A percentile compares a stretch with the other conserved stretches of the same genome.
phyloP scores from a whole-genome alignment of 2,888 invertebrate genomes.

The Aethes cnicana region DNA sequence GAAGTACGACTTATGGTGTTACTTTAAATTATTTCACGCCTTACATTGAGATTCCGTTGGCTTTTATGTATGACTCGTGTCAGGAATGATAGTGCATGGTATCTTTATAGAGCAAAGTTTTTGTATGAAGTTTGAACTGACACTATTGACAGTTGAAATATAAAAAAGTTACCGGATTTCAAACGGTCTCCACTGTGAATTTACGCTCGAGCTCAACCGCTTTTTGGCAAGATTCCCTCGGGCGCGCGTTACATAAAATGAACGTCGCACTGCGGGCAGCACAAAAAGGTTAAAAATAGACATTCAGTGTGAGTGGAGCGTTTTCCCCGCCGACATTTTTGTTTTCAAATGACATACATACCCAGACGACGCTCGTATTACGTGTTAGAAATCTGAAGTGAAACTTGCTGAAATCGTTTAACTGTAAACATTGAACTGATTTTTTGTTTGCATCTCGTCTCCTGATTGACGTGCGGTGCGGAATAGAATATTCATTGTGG shows the following conservation, averaged over 20 bases:
- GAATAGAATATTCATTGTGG: slow-evolving; percentile 34
- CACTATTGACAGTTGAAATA: slow-evolving; percentile 56
- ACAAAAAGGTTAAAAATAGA: slow-evolving; percentile 79
- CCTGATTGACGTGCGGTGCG: slow-evolving; percentile 46
- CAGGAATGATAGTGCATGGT: slow-evolving; percentile 8
- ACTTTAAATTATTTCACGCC: too few relatives aligned
- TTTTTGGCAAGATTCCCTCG: slow-evolving; percentile 79
- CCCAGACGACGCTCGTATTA: slow-evolving; percentile 53
- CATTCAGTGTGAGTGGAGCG: slow-evolving; percentile 70
- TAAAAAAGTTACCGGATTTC: slow-evolving; percentile 67
- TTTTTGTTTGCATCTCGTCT: slow-evolving; percentile 52
- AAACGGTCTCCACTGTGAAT: slow-evolving; percentile 63
- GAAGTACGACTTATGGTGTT: too few relatives aligned
- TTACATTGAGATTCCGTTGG: too few relatives aligned
- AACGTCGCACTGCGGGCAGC: slow-evolving; percentile 60
- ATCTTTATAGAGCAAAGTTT: slow-evolving; percentile 7
- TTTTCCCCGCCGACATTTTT: slow-evolving; percentile 68
- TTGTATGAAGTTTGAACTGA: slow-evolving; percentile 16
- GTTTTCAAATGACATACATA: slow-evolving; percentile 78
- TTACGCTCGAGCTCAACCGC: slow-evolving; percentile 52
- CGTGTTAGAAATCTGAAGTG: slow-evolving; percentile 73
- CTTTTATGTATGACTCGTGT: too few relatives aligned
- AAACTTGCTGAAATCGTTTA: slow-evolving; percentile 64
- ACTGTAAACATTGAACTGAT: slow-evolving; percentile 70
- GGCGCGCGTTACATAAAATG: slow-evolving; percentile 70